Evolutionary conservation across 2,113 vertebrate genomes (phyloP), one percentile per base, ranked within the genome.

Genomic region (Polypterus senegalus): DNA sequence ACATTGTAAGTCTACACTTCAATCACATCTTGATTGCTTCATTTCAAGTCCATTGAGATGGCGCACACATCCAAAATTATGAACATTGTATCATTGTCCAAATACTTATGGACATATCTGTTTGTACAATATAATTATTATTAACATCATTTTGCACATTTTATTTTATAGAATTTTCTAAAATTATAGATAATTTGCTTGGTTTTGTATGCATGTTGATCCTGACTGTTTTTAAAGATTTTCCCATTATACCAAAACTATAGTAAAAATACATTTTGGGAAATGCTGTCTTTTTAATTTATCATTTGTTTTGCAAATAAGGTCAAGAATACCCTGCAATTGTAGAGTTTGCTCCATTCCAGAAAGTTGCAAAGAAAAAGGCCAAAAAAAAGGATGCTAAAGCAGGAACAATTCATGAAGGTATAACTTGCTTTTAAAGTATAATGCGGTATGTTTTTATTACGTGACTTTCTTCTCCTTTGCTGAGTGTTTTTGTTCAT

Each of bases 261-360:
- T 27, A 27, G 27, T 27, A 27, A 27, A 27, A 27, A 27, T 27
- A 27, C 27, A 27, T 27, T 27, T 27, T 27, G 27, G 27, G 27
- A 27, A 27, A 27, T 27, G 27, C 27, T 68, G 64, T 54, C 55
- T 58, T 4, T 7, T 46, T 65, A 4, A 54, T 11, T 9, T 49
- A 0, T 44, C 6, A 43, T 62, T 66, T 58, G 55, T 53, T 66
- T 51, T 61, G 3, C 49, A 77, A 73, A 72, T 73, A 76, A 98
- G 96, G 96, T 70, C 94, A 97, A 66, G 94, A 99, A 75, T 99
- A 96, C 71, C 83, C 92, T 71, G 96, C 96, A 49, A 75, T 99
- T 64, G 93, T 98, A 70, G 94, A 99, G 78, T 99, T 99, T 86
- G 94, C 96, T 51, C 96, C 96, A 61, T 99, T 99, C 82, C 94